phyloP scores from a whole-genome alignment of 2,113 vertebrate genomes.

The Jaculus jaculus region DNA sequence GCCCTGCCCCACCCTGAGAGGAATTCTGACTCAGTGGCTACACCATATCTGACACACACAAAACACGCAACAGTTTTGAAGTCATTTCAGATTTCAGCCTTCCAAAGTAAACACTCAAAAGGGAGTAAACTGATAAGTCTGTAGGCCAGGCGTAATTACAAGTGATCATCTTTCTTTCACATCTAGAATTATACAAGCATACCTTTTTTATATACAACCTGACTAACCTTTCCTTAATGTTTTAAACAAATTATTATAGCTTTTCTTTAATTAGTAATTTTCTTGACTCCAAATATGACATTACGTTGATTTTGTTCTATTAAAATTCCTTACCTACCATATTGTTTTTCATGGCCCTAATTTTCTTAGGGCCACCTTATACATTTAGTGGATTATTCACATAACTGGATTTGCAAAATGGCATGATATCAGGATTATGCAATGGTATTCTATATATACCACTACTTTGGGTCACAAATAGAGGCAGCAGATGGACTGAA shows the following conservation, averaged over 20 bases:
- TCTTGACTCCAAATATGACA: background rate
- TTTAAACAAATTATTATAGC: conserved; percentile 48
- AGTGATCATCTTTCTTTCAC: background rate
- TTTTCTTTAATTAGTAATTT: background rate
- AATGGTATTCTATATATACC: background rate
- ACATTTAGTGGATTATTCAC: background rate
- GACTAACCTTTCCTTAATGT: background rate
- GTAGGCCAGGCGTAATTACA: background rate
- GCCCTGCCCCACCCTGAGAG: background rate
- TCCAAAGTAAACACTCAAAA: conserved; percentile 15
- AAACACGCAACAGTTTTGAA: background rate
- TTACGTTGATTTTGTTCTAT: background rate
- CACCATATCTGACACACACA: background rate
- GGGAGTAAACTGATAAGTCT: conserved; percentile 27
- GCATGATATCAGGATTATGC: background rate
- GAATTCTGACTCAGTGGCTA: background rate
- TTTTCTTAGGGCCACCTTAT: background rate
- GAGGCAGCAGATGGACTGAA: background rate
- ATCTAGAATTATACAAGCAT: conserved; percentile 2
- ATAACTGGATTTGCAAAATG: background rate
- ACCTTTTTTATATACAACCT: background rate
- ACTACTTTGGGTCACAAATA: background rate
- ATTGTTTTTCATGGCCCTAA: background rate
- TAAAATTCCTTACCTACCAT: background rate
- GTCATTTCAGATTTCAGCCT: conserved; percentile 42